Conservation (phyloP, 1,140 invertebrate genomes). For the Halictus rubicundus region DNA sequence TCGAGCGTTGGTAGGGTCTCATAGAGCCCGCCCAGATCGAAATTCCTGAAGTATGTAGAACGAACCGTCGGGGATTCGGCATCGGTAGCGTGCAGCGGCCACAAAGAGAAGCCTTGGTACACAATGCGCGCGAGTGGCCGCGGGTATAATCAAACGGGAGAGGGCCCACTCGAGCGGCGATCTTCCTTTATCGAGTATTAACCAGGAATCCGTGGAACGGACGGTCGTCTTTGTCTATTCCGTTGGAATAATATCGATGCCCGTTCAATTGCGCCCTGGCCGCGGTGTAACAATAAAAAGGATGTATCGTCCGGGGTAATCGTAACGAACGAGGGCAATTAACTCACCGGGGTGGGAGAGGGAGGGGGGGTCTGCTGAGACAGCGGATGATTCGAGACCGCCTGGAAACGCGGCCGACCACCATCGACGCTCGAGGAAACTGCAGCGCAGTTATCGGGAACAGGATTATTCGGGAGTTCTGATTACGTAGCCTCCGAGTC, state of each 20-base stretch:
- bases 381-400: constrained; percentile 60
- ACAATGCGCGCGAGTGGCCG: constrained; percentile 6
- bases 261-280: not conserved
- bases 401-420: constrained; percentile 28
- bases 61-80: not conserved
- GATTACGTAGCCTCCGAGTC: constrained; percentile 69
- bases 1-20: not conserved
- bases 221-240: not conserved
- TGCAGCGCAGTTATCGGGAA: constrained; percentile 66
- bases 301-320: constrained; percentile 67
- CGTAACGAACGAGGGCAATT: constrained; percentile 68
- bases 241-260: constrained; percentile 1
- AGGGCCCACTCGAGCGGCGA: constrained; percentile 19
- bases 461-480: constrained; percentile 73
- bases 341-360: constrained; percentile 47
- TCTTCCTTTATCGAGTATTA: constrained; percentile 58
- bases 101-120: not conserved
- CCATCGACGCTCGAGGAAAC: constrained; percentile 39
- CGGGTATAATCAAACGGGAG: not conserved
- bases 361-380: constrained; percentile 46
- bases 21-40: not conserved
- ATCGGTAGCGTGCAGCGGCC: not conserved
- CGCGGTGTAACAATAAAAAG: constrained; percentile 58
- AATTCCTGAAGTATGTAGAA: constrained; percentile 17
- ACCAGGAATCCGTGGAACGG: constrained; percentile 12